Evolutionary conservation across 2,888 invertebrate species (phyloP), one percentile per base, ranked within the genome.

Genomic region (Epirrita christyi): DNA sequence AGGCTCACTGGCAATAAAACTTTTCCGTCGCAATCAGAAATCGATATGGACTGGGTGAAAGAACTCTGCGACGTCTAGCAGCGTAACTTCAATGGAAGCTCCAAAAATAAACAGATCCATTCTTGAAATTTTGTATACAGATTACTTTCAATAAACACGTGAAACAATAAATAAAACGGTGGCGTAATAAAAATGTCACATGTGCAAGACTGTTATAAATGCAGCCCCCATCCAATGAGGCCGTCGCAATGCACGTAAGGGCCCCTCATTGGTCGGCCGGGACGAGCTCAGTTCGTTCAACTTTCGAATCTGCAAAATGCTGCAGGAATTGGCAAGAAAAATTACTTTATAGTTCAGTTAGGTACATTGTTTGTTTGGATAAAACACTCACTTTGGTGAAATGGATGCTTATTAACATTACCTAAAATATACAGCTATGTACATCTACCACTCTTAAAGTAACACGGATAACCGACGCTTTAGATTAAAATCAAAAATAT

Each of bases 171-270:
- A 73, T 70, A 68, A 65, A 59, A 59, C 55, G 55, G 61, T 60
- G 58, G 47, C 57, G 61, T 64, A 63, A 65, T 61, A 67, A 73
- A 73, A 75, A 70, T 63, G 61, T 69, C 62, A 68, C 61, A 66
- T 68, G 67, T 68, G 64, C 63, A 66, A 57, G 59, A 67, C 67
- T 58, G 55, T 67, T 70, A 68, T 69, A 66, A 70, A 75, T 78
- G 75, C 76, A 76, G 65, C 38, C 60, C 63, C 63, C 71, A 64
- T 66, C 79, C 84, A 85, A 84, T 78, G 81, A 73, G 87, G 86
- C 78, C 88, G 83, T 78, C 89, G 88, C 88, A 89, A 74, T 89
- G 88, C 88, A 88, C 86, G 87, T 78, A 63, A 73, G 63, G 67
- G 66, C 63, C 53, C 70, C 67, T 72, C 63, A 77, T 79, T 81